These are phyloP conservation scores for Solea senegalensis DNA, from an alignment of 2,113 vertebrate species.

Conservation along the genomic window DNA sequence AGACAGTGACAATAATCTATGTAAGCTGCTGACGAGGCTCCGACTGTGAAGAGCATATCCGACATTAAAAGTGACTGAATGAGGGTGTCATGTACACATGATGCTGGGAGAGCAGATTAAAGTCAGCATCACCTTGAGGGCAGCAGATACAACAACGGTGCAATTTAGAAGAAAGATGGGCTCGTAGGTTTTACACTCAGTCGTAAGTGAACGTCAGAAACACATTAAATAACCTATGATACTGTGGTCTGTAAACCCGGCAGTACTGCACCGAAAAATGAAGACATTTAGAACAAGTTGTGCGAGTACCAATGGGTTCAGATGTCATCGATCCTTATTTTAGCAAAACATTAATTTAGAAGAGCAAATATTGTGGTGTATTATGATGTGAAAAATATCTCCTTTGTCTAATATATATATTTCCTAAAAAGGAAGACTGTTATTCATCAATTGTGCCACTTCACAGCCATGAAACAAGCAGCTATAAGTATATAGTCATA, in stretches of 20 bases:
- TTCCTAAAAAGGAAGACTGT: no score
- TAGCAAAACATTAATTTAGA: not conserved
- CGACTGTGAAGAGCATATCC: constrained; percentile 56
- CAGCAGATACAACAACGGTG: constrained; percentile 8
- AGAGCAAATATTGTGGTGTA: not conserved
- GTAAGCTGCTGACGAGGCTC: constrained; percentile 65
- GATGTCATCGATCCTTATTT: not conserved
- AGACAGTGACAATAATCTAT: constrained; percentile 59
- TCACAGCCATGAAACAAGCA: no score
- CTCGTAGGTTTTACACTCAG: constrained; percentile 13
- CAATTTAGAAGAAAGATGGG: constrained; percentile 8
- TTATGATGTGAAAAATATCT: not conserved
- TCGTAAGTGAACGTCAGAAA: constrained; percentile 11
- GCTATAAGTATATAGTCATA: no score
- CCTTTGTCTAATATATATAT: not conserved
- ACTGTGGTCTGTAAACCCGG: not conserved
- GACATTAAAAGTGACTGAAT: constrained; percentile 69
- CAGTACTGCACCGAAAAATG: not conserved
- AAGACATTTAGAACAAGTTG: not conserved
- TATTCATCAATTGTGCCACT: no score
- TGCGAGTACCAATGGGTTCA: not conserved
- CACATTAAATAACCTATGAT: not conserved
- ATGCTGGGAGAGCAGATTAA: constrained; percentile 42
- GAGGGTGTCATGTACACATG: constrained; percentile 56
- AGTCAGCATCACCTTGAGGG: constrained; percentile 54